phyloP scores from a whole-genome alignment of 2,797 vertebrate species.

The Falco cherrug region DNA sequence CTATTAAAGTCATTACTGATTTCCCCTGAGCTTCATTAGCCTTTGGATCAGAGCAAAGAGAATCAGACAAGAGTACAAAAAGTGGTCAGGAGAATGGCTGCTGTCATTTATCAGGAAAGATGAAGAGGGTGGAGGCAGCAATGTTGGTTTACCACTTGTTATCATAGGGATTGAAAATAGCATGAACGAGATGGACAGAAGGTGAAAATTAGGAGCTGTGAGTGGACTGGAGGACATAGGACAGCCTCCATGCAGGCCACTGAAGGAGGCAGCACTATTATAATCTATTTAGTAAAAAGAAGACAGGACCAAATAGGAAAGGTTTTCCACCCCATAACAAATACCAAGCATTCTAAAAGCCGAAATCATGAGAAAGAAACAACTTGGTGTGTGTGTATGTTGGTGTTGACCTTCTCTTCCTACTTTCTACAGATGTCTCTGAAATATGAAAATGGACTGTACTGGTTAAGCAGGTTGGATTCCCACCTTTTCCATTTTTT shows the following conservation, averaged over 20 bases:
- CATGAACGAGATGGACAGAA: neutral
- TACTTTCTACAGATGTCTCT: neutral
- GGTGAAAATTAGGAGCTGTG: neutral
- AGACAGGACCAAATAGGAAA: neutral
- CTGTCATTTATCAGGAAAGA: neutral
- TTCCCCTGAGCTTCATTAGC: neutral
- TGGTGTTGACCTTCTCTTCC: neutral
- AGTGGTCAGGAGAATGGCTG: neutral
- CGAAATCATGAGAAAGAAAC: neutral
- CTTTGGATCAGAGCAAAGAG: neutral
- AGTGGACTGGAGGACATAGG: neutral
- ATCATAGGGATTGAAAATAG: rapidly evolving
- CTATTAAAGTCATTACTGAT: neutral
- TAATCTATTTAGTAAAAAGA: neutral
- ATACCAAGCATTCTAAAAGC: neutral
- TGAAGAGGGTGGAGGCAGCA: neutral
- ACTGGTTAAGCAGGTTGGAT: neutral
- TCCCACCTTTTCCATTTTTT: neutral
- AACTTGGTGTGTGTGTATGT: neutral
- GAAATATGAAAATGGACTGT: neutral
- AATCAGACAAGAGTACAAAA: neutral
- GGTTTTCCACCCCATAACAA: neutral
- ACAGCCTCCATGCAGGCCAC: neutral
- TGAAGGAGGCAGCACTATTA: neutral
- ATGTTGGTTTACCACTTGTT: neutral